These are phyloP conservation scores for Steinernema carpocapsae DNA, from an alignment of 2,888 invertebrate species.

Conservation along the genomic window DNA sequence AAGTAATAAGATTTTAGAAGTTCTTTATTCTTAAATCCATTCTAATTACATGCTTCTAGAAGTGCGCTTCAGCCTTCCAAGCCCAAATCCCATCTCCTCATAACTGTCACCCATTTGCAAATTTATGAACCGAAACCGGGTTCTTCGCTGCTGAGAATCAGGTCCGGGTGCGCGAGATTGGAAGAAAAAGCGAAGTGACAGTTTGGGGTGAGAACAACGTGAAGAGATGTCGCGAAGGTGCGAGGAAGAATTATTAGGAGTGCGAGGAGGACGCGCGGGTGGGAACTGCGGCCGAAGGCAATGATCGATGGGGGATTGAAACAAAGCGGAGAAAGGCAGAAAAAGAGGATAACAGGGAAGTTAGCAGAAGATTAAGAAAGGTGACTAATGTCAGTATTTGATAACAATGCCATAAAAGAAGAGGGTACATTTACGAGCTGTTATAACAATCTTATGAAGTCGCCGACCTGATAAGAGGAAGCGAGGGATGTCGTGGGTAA, in stretches of 20 bases:
- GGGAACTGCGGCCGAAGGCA: background rate
- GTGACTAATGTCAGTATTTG: too few species aligned
- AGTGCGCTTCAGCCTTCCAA: too few species aligned
- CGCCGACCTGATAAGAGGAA: too few species aligned
- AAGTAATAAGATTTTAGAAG: too few species aligned
- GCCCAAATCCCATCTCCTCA: too few species aligned
- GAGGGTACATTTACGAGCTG: background rate
- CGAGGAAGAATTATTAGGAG: background rate
- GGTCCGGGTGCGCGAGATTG: too few species aligned
- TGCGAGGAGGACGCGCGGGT: background rate
- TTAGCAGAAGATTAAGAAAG: background rate
- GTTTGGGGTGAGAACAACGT: slow-evolving; percentile 7
- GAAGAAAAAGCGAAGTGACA: slow-evolving; percentile 7
- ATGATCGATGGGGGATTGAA: background rate
- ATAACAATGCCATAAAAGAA: background rate
- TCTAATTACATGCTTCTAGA: too few species aligned
- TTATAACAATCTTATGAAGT: background rate
- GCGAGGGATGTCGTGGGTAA: too few species aligned
- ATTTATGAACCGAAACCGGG: slow-evolving; percentile 13
- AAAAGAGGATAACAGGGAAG: too few species aligned
- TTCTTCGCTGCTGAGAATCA: background rate
- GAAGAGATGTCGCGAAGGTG: slow-evolving; percentile 13
- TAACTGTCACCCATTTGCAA: too few species aligned
- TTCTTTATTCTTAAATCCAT: too few species aligned
- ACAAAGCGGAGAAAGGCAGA: slow-evolving; percentile 23